Base-by-base conservation (phyloP, 2,888 invertebrate species). In the Drosophila meridionalis region DNA sequence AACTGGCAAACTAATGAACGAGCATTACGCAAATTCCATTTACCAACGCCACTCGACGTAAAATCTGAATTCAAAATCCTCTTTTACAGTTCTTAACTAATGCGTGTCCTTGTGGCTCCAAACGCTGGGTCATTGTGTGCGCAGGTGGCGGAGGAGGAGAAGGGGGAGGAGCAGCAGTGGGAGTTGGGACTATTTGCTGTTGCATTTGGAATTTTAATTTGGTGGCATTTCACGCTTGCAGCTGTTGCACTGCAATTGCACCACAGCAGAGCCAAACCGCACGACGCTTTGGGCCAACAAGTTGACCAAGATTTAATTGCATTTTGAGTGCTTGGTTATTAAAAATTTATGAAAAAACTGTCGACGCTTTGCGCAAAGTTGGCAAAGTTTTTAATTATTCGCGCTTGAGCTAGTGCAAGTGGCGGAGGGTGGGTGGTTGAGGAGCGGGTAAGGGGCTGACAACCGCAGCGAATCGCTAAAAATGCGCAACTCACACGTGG, bases 261-360 rank as follows among this genome's bases (percentile, higher is more conserved):
- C 42, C 50, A 43, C 67, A 55, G 43, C 26, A 4, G 26, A 43
- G 64, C 61, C 69, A 50, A 40, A 34, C 69, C 76, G 43, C 58
- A 50, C 53, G 48, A 61, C 57, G 40, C 60, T 64, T 50, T 63
- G 55, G 68, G 76, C 73, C 90, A 80, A 78, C 73, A 85, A 90
- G 86, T 88, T 90, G 90, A 90, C 85, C 85, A 85, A 82, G 83
- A 90, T 88, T 85, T 85, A 85, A 85, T 85, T 85, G 89, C 89
- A 88, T 85, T 90, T 90, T 80, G 89, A 90, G 89, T 88, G 90
- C 83, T 59, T 45, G 69, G 68, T 73, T 80, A 89, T 85, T 85
- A 90, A 90, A 85, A 85, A 85, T 85, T 82, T 80, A 80, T 90
- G 72, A 73, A 82, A 72, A 68, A 69, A 64, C 32, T 30, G 59